phyloP scores from a whole-genome alignment of 2,797 vertebrate genomes.

The Chaunax sp. region DNA sequence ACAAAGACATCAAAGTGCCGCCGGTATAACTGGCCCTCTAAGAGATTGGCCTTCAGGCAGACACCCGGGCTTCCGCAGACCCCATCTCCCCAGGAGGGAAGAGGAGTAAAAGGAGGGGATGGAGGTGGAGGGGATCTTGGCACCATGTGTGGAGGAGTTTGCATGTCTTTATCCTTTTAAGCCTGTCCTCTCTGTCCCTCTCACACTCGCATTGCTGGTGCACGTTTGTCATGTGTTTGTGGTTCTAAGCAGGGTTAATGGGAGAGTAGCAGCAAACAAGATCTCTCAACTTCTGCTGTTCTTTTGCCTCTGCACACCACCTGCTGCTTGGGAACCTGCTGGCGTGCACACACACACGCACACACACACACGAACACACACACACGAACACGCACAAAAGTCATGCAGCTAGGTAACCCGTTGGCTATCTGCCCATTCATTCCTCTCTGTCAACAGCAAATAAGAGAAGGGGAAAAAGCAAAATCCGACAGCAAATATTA shows the following conservation, averaged over 20 bases:
- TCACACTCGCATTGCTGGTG: constrained; percentile 12
- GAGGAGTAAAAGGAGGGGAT: constrained; percentile 5
- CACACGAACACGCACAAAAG: constrained; percentile 29
- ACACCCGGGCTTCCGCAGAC: constrained; percentile 69
- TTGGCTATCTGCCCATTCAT: constrained; percentile 78
- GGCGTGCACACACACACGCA: constrained; percentile 24
- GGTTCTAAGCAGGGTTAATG: constrained; percentile 31
- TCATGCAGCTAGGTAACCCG: constrained; percentile 80
- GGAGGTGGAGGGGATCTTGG: constrained; percentile 49
- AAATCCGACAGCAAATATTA: constrained; percentile 85
- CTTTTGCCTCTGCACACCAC: constrained; percentile 52
- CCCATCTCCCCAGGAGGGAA: constrained; percentile 54
- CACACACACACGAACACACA: constrained; percentile 17
- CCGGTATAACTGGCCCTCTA: constrained; percentile 66
- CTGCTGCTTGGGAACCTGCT: constrained; percentile 70
- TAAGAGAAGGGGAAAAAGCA: constrained; percentile 73
- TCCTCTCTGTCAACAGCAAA: constrained; percentile 78
- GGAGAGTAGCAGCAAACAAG: constrained; percentile 39
- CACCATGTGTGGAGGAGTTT: constrained; percentile 53
- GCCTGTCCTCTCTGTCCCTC: constrained; percentile 19
- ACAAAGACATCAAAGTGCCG: constrained; percentile 82
- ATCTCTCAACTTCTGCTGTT: constrained; percentile 29
- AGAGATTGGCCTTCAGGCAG: constrained; percentile 76
- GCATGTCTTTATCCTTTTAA: constrained; percentile 48
- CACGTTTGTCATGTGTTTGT: constrained; percentile 39